Evolutionary conservation across 2,888 invertebrate genomes (phyloP).

Genomic region (Drosophila emarginata): DNA sequence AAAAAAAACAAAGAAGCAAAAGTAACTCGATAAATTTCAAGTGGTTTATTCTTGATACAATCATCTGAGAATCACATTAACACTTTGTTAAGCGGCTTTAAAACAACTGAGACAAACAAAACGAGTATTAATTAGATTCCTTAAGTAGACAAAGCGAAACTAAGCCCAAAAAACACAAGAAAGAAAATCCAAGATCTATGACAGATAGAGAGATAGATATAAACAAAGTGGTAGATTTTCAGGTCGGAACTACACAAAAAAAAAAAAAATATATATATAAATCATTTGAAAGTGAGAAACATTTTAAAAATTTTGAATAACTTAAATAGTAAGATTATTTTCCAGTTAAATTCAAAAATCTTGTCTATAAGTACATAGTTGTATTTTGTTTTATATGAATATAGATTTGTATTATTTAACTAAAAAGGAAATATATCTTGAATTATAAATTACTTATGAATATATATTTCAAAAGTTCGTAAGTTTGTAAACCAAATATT

Average conservation of each 20-base stretch:
- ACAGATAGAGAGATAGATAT: neutral
- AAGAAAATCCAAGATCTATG: neutral
- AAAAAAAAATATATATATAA: neutral
- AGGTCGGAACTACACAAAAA: neutral
- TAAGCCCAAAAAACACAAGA: conserved; percentile 16
- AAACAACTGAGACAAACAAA: conserved; percentile 34
- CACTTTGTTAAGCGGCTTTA: conserved; percentile 36
- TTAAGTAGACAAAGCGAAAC: conserved; percentile 38
- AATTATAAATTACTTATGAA: no score
- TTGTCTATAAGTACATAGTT: no score
- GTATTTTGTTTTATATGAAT: no score
- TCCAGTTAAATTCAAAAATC: no score
- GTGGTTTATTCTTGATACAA: conserved; percentile 13
- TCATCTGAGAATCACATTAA: conserved; percentile 23
- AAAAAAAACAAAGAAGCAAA: neutral
- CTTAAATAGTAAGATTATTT: no score
- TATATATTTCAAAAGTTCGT: no score
- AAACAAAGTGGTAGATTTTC: neutral
- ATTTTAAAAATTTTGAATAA: no score
- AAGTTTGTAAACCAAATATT: no score
- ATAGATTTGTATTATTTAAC: no score
- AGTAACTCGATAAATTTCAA: conserved; percentile 3
- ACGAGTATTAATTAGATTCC: conserved; percentile 44
- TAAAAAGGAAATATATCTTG: no score
- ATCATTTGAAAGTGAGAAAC: no score